Percentiles rank a stretch among this genome's conserved stretches.
These are phyloP conservation scores for Drosophila trapezifrons DNA, from an alignment of 1,140 invertebrate genomes.

Conservation along the genomic window DNA sequence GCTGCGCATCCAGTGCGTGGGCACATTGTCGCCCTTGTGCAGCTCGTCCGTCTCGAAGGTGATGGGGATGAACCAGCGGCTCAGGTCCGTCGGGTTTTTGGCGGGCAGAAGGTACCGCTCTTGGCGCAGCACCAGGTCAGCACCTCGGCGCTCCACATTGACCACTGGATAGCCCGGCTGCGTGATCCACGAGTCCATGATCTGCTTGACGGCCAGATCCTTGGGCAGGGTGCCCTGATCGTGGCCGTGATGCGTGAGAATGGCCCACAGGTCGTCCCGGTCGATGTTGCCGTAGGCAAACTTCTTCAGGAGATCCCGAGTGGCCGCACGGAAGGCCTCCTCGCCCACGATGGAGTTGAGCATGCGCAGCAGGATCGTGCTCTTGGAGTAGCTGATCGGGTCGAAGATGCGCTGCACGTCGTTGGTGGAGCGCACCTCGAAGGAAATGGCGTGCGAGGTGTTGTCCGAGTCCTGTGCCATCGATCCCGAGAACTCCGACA, in stretches of 20 bases:
- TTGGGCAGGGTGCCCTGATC: conserved; percentile 83
- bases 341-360: conserved; percentile 90
- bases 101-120: conserved; percentile 73
- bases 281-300: conserved; percentile 88
- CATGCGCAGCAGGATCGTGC: conserved; percentile 92
- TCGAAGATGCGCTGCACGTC: conserved; percentile 94
- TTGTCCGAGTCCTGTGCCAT: conserved; percentile 89
- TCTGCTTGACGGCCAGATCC: conserved; percentile 86
- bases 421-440: conserved; percentile 88
- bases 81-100: conserved; percentile 54
- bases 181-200: conserved; percentile 93
- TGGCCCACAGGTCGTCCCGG: conserved; percentile 89
- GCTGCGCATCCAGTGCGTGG: conserved; percentile 72
- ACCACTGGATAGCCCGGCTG: conserved; percentile 94
- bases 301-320: conserved; percentile 87
- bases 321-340: conserved; percentile 88
- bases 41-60: conserved; percentile 85
- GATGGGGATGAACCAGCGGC: conserved; percentile 86
- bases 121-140: conserved; percentile 64
- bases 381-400: conserved; percentile 94
- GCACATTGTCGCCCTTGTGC: conserved; percentile 65
- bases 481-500: conserved; percentile 89
- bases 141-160: conserved; percentile 84
- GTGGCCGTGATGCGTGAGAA: conserved; percentile 86
- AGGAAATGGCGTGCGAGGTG: conserved; percentile 89